Conservation (phyloP, 23 tunicate genomes). For the Halocynthia aurantium region DNA sequence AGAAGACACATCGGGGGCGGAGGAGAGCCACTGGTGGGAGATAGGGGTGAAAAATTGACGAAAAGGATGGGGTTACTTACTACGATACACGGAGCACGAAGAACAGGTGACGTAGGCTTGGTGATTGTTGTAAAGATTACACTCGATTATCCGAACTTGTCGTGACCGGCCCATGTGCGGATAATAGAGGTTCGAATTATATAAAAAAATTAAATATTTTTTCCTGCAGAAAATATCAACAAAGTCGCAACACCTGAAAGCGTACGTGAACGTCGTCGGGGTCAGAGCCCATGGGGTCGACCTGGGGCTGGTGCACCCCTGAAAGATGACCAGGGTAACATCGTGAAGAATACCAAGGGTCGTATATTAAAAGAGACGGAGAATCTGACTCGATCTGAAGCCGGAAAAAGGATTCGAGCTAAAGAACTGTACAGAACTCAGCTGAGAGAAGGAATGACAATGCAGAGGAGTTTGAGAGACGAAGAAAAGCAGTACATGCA, state of each 20-base stretch:
- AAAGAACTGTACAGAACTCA: slow-evolving; percentile 21
- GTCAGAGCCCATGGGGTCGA: slow-evolving; percentile 70
- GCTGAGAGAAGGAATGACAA: slow-evolving; percentile 59
- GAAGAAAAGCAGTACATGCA: slow-evolving; percentile 52
- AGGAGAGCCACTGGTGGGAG: slow-evolving; percentile 70
- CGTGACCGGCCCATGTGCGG: too few relatives aligned
- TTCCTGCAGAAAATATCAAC: slow-evolving; percentile 57
- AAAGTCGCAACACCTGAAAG: slow-evolving; percentile 85
- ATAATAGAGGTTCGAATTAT: too few relatives aligned
- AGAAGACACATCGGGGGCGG: slow-evolving; percentile 88
- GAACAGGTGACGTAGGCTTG: slow-evolving; percentile 39
- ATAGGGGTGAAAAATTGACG: slow-evolving; percentile 49
- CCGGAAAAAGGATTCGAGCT: slow-evolving; percentile 4
- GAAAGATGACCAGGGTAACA: slow-evolving; percentile 51
- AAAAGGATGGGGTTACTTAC: slow-evolving; percentile 73
- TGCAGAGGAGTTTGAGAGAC: slow-evolving; percentile 51
- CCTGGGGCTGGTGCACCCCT: slow-evolving; percentile 93
- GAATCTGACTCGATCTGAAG: slow-evolving; percentile 19
- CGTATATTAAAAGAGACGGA: slow-evolving; percentile 52
- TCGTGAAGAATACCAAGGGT: slow-evolving; percentile 80
- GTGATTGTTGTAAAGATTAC: too few relatives aligned
- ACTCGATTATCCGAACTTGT: too few relatives aligned
- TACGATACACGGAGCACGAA: slow-evolving; percentile 82
- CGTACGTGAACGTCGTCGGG: slow-evolving; percentile 11
- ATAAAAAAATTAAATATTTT: background rate